Conservation (phyloP, 2,797 vertebrate species). For the Halcyon badia region DNA sequence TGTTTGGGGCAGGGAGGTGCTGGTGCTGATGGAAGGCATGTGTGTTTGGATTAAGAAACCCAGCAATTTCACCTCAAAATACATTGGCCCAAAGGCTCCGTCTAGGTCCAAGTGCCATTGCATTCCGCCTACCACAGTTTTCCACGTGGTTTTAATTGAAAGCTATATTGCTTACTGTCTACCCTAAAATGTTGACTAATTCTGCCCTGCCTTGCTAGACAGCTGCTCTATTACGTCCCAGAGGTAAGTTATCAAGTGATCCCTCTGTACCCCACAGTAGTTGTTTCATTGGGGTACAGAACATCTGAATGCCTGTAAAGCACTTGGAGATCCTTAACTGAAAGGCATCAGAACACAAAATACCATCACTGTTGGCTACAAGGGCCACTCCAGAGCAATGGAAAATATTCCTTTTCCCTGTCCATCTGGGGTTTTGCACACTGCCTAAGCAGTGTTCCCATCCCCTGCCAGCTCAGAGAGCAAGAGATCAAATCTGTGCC, state of each 20-base stretch:
- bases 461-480: slow-evolving; percentile 41
- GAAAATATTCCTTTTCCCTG: slow-evolving; percentile 27
- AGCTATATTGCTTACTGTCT: not conserved
- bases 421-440: slow-evolving; percentile 41
- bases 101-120: not conserved
- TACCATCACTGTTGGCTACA: not conserved
- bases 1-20: not conserved
- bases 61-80: not conserved
- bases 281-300: not conserved
- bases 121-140: not conserved
- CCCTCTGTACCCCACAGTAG: not conserved
- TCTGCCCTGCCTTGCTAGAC: not conserved
- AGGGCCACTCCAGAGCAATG: slow-evolving; percentile 25
- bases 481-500: slow-evolving; percentile 38
- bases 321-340: slow-evolving; percentile 18
- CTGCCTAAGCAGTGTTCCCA: slow-evolving; percentile 4
- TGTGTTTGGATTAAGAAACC: not conserved
- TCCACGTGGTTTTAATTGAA: slow-evolving; percentile 25
- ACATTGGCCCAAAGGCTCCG: not conserved
- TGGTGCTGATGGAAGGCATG: not conserved
- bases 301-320: not conserved
- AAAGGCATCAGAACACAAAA: slow-evolving; percentile 40
- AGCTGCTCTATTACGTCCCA: not conserved
- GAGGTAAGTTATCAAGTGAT: not conserved
- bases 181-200: not conserved